Evolutionary conservation across 2,888 invertebrate species (phyloP), one percentile per base, ranked within the genome.

Genomic region (Argyresthia goedartella): DNA sequence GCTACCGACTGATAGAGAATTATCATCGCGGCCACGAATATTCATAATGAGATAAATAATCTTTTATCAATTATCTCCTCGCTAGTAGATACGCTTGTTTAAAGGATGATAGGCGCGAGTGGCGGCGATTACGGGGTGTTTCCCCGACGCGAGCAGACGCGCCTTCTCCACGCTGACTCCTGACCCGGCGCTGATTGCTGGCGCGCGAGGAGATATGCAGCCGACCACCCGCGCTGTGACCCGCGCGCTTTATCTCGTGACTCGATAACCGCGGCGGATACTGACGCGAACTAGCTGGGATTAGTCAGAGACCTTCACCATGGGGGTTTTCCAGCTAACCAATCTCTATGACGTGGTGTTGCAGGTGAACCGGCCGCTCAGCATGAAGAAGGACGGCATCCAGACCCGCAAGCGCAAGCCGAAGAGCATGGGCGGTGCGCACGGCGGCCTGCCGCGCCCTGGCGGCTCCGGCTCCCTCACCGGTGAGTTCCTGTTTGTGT

Each of bases 301-400:
- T n/a, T n/a, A n/a, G n/a, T n/a, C n/a, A n/a, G n/a, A n/a, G n/a
- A n/a, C n/a, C n/a, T n/a, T n/a, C n/a, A n/a, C n/a, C n/a, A n/a
- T n/a, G n/a, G n/a, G n/a, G n/a, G n/a, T n/a, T n/a, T n/a, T n/a
- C n/a, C n/a, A n/a, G n/a, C n/a, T n/a, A n/a, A n/a, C n/a, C n/a
- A n/a, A n/a, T n/a, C n/a, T n/a, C 7, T 13, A 14, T 14, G 43
- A 13, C 6, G 34, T 48, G 6, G n/a, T 13, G 11, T 71, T 71
- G 58, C 89, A 97, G 96, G 94, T 97, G 55, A 94, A 95, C 78
- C 92, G 99, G 60, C 99, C 99, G 52, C 88, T 96, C 63, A 96
- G 97, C 64, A 99, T 99, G 98, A 98, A 98, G 84, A 99, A 99
- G 82, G 99, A 99, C 61, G 97, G 97, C 48, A 99, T 99, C 70